Evolutionary conservation across 2,113 vertebrate genomes (phyloP).

Genomic region (Sebastes fasciatus): DNA sequence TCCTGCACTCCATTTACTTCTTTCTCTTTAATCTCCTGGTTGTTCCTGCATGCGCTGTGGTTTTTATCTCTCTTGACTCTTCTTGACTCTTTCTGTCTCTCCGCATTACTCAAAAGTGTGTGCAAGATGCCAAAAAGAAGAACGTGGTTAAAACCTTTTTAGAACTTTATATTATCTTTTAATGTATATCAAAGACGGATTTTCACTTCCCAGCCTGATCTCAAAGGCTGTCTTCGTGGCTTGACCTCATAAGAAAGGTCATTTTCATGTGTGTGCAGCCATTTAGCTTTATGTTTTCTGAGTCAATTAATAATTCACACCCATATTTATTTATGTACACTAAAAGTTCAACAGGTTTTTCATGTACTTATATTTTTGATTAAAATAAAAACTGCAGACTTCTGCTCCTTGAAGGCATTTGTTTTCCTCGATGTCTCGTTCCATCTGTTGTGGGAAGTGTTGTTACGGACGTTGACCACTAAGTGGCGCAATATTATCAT

Average conservation of each 20-base stretch:
- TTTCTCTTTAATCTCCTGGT: conserved; percentile 21
- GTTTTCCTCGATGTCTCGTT: background rate
- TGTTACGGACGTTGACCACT: conserved; percentile 46
- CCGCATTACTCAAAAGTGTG: background rate
- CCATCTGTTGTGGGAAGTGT: conserved; percentile 6
- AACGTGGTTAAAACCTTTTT: background rate
- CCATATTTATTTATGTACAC: background rate
- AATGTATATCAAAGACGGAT: background rate
- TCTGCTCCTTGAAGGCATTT: background rate
- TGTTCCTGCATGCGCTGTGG: background rate
- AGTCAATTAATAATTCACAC: background rate
- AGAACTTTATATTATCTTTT: background rate
- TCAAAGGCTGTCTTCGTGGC: background rate
- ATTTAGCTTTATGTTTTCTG: background rate
- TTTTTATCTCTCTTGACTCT: conserved; percentile 8
- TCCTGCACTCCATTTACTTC: conserved; percentile 15
- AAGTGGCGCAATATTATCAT: conserved; percentile 53
- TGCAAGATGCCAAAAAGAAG: background rate
- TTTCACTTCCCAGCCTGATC: background rate
- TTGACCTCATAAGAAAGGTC: background rate
- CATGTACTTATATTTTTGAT: background rate
- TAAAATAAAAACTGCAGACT: background rate
- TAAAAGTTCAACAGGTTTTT: background rate
- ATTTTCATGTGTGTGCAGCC: background rate
- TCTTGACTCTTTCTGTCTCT: background rate